Conservation (phyloP, 1,140 invertebrate species). For the Aphis gossypii region DNA sequence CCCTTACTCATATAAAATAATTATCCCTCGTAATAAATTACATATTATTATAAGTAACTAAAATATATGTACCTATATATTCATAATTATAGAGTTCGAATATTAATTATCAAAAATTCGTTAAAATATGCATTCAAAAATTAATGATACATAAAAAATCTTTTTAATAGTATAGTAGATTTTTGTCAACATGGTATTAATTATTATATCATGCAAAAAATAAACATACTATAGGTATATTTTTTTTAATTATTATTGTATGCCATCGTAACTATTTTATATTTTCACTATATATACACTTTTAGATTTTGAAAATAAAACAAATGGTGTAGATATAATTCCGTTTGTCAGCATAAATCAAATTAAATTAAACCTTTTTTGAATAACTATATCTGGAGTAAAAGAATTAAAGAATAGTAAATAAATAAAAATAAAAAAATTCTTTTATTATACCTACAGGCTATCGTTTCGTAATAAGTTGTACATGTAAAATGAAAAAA, state of each 20-base stretch:
- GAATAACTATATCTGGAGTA: neutral
- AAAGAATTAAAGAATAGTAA: too few species aligned
- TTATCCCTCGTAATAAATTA: neutral
- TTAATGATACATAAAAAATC: neutral
- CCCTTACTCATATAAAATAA: neutral
- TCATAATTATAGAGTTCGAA: neutral
- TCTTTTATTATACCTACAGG: neutral
- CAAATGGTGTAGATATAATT: neutral
- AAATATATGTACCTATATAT: neutral
- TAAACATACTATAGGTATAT: neutral
- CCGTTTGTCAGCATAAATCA: neutral
- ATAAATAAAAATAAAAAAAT: neutral
- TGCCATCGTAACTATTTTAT: neutral
- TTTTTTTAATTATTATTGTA: neutral
- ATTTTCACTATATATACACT: neutral
- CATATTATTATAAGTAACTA: neutral
- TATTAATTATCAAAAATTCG: neutral
- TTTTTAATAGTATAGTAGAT: neutral
- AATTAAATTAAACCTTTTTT: neutral
- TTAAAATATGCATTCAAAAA: neutral
- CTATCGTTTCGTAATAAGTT: too few species aligned
- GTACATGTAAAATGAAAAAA: neutral
- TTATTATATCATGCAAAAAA: neutral
- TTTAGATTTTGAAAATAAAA: neutral
- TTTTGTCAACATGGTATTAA: neutral